Percentiles rank a stretch among this genome's conserved stretches.
Conservation (phyloP, 2,113 vertebrate species). For the Antigone vipio region DNA sequence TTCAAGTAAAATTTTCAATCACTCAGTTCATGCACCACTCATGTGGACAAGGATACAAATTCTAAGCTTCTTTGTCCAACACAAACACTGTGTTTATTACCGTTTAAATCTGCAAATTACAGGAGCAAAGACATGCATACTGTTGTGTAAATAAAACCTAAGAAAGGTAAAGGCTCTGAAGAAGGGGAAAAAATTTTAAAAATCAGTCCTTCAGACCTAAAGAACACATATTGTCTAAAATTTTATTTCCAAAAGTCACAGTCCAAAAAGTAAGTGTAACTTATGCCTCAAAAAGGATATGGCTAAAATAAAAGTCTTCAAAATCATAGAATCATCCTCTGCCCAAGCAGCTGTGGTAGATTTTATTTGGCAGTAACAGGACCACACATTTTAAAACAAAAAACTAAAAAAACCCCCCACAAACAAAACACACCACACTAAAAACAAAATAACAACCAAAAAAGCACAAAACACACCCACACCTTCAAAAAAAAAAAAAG, state of each 20-base stretch:
- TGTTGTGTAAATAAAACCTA: not conserved
- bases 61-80: not conserved
- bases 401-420: no score
- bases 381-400: not conserved
- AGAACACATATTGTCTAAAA: not conserved
- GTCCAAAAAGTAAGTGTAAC: not conserved
- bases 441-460: not conserved
- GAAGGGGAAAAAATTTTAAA: no score
- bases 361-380: not conserved
- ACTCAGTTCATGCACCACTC: not conserved
- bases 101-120: not conserved
- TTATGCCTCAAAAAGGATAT: not conserved
- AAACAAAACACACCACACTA: no score
- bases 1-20: not conserved
- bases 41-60: not conserved
- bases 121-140: not conserved
- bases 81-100: rapidly evolving
- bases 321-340: not conserved
- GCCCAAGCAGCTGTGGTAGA: not conserved
- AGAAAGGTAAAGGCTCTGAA: not conserved
- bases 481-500: not conserved
- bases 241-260: not conserved
- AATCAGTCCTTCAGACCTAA: not conserved
- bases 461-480: not conserved
- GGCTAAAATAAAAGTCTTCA: not conserved